Percentiles rank a stretch among this genome's conserved stretches.
Conservation (phyloP, 2,113 vertebrate species). For the Cariama cristata region DNA sequence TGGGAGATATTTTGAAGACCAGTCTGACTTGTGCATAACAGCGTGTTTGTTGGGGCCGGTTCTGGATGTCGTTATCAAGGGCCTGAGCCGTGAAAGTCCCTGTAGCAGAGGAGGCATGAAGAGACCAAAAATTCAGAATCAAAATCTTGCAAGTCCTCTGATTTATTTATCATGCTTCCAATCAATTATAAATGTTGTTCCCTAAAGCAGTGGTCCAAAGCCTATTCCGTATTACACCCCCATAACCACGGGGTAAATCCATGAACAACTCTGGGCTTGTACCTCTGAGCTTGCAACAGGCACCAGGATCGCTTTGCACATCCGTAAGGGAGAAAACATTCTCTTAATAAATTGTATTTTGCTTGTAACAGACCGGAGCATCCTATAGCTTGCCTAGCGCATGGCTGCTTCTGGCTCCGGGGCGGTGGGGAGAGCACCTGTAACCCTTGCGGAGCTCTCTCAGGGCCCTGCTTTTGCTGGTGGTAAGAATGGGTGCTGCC, state of each 20-base stretch:
- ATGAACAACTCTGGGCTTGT: neutral
- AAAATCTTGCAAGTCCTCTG: neutral
- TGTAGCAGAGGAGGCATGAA: neutral
- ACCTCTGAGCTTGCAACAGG: neutral
- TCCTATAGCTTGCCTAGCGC: accelerated
- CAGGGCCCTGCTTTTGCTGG: neutral
- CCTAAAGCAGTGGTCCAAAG: neutral
- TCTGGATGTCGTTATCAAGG: neutral
- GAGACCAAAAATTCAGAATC: neutral
- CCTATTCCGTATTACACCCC: neutral
- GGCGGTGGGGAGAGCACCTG: neutral
- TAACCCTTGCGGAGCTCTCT: neutral
- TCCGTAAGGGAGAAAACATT: neutral
- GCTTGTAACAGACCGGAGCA: neutral
- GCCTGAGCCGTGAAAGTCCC: neutral
- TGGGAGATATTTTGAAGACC: neutral
- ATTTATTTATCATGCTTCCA: neutral
- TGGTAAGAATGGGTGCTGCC: accelerated
- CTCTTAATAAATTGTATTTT: neutral
- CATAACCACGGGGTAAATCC: neutral
- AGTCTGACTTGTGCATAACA: neutral
- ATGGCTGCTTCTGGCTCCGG: accelerated
- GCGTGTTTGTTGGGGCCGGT: neutral
- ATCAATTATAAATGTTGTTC: neutral
- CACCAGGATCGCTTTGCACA: neutral